Evolutionary conservation across 2,888 invertebrate genomes (phyloP), one percentile per base, ranked within the genome.

Genomic region (Dimorphilus gyrociliatus): DNA sequence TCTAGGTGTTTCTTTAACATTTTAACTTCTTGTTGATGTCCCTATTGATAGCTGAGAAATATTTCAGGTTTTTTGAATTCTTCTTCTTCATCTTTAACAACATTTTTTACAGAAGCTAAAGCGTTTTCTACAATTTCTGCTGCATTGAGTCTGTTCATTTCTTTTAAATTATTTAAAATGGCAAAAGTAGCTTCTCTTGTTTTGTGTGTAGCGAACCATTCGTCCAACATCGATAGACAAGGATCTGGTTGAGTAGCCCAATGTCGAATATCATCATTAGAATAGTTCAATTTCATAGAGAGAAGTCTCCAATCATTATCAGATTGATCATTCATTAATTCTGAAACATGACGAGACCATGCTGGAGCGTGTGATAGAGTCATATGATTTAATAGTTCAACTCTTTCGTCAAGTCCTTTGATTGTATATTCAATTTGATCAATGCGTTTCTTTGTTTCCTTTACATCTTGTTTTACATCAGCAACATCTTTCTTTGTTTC

Each of bases 1-100:
- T 46, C 45, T 25, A 56, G 44, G 34, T 58, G 55, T n/a, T 50
- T 42, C 23, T 45, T 40, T 15, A 57, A 36, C 6, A 51, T 34
- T 34, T 51, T 51, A 14, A 53, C 55, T 41, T 56, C 51, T n/a
- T 45, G 35, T 36, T 57, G 57, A 29, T 50, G 42, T 8, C 47
- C 50, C 57, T 56, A 57, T 39, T 57, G 56, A 39, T 57, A 54
- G 40, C 54, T 54, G 25, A 49, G 29, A 37, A 52, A 52, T 2
- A 52, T 30, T 15, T 31, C 38, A 12, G 42, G n/a, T n/a, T n/a
- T n/a, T n/a, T n/a, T n/a, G n/a, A n/a, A n/a, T n/a, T n/a, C n/a
- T n/a, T n/a, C n/a, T n/a, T n/a, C n/a, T n/a, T n/a, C n/a, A n/a
- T n/a, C n/a, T n/a, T n/a, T n/a, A n/a, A n/a, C n/a, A n/a, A n/a